Evolutionary conservation across 64 coral and sea anemone species (phyloP), one percentile per base, ranked within the genome.

Genomic region (Actinia equina): DNA sequence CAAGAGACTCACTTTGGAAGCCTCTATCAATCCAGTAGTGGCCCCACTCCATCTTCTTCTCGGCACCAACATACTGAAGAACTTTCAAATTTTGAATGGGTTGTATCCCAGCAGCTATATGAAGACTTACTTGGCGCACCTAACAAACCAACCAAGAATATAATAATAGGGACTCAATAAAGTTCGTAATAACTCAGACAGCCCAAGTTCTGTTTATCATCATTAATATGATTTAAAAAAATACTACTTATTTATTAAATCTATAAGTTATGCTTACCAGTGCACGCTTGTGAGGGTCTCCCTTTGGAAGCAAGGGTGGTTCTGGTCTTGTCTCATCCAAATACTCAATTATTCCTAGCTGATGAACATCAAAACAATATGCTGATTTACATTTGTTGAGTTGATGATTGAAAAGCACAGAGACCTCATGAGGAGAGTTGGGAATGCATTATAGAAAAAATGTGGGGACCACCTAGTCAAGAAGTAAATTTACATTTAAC

Each of bases 301-400:
- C 77, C n/a, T 59, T 89, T 6, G 97, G 93, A 6, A 95, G 71
- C 20, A 99, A 44, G 0, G 97, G 91, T 65, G 97, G 97, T 6
- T 99, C 97, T 76, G 97, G 93, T 88, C 97, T 88, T 86, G 97
- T 99, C 84, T 99, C 97, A 83, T 99, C 97, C 83, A 99, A 82
- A 86, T 99, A 99, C 63, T 95, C 97, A 45, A 99, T 92, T 42
- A 99, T 99, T 37, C 84, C 88, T 17, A 99, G 55, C 97, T 99
- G 23, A 16, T 56, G 78, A 55, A 85, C 71, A 65, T 4, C 17
- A 57, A 56, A 57, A 42, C 30, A 37, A 37, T 37, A 37, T 37
- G 30, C 30, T 37, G 30, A 37, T 37, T 37, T 37, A 37, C 1
- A 37, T 37, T 37, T 37, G 30, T 37, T 37, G 30, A 37, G 30